Evolutionary conservation across 1,140 invertebrate species (phyloP), one percentile per base, ranked within the genome.

Genomic region (Agrilus planipennis): DNA sequence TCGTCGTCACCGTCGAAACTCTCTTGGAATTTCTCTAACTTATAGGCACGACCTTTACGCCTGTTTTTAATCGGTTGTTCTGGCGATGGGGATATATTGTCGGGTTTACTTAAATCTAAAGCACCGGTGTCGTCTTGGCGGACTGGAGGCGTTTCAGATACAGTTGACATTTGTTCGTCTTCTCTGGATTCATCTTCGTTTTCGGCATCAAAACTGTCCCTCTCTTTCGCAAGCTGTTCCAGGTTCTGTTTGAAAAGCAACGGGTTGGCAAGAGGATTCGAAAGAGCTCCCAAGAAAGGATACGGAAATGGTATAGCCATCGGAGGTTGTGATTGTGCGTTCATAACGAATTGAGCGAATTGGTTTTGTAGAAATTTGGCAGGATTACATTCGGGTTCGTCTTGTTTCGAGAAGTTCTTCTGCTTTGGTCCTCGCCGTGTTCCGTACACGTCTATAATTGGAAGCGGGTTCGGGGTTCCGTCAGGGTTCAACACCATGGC

Each of bases 391-490:
- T 41, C 28, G 0, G 34, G 7, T 50, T 38, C 6, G 49, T 39
- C 2, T 39, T 25, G 0, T 49, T 40, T 14, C 42, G 42, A 3
- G 29, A 47, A 67, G 51, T 45, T 79, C 82, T 47, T 73, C 52
- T 29, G 74, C 50, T 85, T 59, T 0, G 89, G 89, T 0, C 90
- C 89, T 1, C 89, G 71, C 4, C 86, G 65, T 0, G 84, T 89
- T 3, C 89, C 88, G 51, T 92, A 89, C 0, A 93, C 81, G 58
- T 93, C 89, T 43, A 93, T 90, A 1, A 91, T 82, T 0, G 84
- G 81, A 19, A 84, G 58, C 0, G 84, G 84, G 61, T 90, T 91
- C 0, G 84, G 84, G 0, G 84, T 79, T 2, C 88, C 89, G 48
- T 93, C 89, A 12, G 82, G 71, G 52, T 93, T 90, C 1, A 92